Conservation (phyloP, 2,888 invertebrate species). For the Hetaerina titia region DNA sequence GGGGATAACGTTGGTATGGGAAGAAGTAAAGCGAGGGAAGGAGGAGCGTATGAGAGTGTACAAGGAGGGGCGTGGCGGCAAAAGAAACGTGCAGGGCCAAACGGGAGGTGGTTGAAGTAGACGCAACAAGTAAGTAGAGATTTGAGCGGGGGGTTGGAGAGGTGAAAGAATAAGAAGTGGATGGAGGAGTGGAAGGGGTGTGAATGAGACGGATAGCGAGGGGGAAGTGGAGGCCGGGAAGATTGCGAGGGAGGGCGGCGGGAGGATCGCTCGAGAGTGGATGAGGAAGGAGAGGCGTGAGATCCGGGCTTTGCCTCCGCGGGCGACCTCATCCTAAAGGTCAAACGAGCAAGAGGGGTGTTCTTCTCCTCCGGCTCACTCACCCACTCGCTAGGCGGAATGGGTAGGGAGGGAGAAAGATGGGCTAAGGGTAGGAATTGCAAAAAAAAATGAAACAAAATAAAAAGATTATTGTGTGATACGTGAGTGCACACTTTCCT, state of each 20-base stretch:
- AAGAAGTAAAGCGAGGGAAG: background rate
- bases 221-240: background rate
- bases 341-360: slow-evolving; percentile 64
- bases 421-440: too few relatives aligned
- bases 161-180: background rate
- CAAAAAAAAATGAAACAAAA: too few relatives aligned
- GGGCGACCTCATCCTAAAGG: slow-evolving; percentile 65
- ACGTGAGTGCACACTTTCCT: background rate
- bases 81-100: background rate
- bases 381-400: background rate
- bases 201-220: background rate
- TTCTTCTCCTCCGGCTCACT: slow-evolving; percentile 32
- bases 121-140: background rate
- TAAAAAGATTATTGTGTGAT: background rate
- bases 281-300: slow-evolving; percentile 36
- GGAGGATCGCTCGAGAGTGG: background rate
- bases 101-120: background rate
- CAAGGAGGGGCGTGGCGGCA: background rate
- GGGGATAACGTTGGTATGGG: background rate
- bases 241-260: background rate
- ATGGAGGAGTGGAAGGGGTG: background rate
- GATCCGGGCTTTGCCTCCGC: slow-evolving; percentile 37
- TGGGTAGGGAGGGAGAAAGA: background rate
- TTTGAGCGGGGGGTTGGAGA: background rate
- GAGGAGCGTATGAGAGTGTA: background rate